These are phyloP conservation scores for Saxidomus purpurata DNA, from an alignment of 1,140 invertebrate species.

Conservation along the genomic window DNA sequence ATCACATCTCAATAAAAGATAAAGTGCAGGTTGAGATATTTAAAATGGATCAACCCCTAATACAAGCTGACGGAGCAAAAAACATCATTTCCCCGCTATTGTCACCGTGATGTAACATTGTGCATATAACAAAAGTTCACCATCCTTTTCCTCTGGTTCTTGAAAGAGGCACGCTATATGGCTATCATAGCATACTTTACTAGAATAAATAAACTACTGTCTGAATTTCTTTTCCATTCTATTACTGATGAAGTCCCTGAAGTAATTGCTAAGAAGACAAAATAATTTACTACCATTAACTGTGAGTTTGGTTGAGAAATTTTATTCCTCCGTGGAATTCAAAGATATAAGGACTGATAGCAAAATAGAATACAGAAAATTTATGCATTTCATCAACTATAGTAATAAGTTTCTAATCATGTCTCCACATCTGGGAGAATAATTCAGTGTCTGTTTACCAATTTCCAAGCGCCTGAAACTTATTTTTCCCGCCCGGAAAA, in stretches of 20 bases:
- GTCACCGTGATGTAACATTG: too few relatives aligned
- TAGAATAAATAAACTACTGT: background rate
- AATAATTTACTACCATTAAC: background rate
- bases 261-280: background rate
- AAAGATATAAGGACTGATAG: background rate
- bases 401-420: background rate
- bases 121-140: too few relatives aligned
- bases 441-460: constrained; percentile 12
- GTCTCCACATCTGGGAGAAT: background rate
- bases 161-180: too few relatives aligned
- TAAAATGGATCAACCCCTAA: too few relatives aligned
- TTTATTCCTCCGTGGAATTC: background rate
- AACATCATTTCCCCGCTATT: too few relatives aligned
- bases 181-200: background rate
- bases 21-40: too few relatives aligned
- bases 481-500: too few relatives aligned
- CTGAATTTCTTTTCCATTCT: background rate
- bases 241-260: background rate
- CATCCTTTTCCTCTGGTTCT: too few relatives aligned
- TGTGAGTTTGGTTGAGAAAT: background rate
- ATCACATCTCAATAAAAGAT: too few relatives aligned
- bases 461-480: background rate
- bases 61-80: too few relatives aligned
- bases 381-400: constrained; percentile 6
- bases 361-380: background rate